Conservation (phyloP, 2,797 vertebrate species). For the Amniataba percoides region DNA sequence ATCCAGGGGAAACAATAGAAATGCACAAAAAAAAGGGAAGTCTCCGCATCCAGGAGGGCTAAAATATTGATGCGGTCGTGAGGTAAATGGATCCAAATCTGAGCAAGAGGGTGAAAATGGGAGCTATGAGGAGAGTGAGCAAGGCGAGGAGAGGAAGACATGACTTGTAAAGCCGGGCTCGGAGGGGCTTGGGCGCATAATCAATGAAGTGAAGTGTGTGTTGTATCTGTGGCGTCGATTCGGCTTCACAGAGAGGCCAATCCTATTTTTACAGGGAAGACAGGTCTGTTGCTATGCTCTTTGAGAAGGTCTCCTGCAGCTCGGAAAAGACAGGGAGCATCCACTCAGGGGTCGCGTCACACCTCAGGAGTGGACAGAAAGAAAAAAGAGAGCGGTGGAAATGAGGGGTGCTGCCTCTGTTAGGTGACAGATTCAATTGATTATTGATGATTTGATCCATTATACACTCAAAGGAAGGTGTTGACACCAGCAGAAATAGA, state of each 20-base stretch:
- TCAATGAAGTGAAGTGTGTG: conserved; percentile 85
- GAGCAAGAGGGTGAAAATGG: conserved; percentile 69
- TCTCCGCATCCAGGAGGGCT: conserved; percentile 61
- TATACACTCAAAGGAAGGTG: conserved; percentile 74
- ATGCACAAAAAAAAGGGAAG: conserved; percentile 57
- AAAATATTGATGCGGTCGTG: conserved; percentile 80
- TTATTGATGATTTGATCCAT: conserved; percentile 84
- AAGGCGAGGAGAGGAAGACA: conserved; percentile 71
- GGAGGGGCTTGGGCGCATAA: conserved; percentile 83
- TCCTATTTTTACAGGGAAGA: conserved; percentile 87
- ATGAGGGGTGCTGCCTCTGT: conserved; percentile 48
- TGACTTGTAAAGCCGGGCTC: conserved; percentile 82
- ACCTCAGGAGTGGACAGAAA: conserved; percentile 72
- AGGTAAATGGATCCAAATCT: conserved; percentile 80
- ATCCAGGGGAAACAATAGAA: conserved; percentile 74
- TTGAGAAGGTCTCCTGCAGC: conserved; percentile 77
- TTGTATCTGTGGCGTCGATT: conserved; percentile 79
- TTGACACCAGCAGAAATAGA: conserved; percentile 79
- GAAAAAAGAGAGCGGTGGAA: conserved; percentile 33
- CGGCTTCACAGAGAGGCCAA: conserved; percentile 79
- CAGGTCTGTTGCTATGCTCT: conserved; percentile 88
- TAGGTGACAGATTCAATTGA: conserved; percentile 77
- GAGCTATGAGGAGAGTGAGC: conserved; percentile 63
- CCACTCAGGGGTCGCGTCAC: conserved; percentile 68
- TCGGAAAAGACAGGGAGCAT: conserved; percentile 51